Percentiles rank a stretch among this genome's conserved stretches.
Evolutionary conservation across 2,113 vertebrate species (phyloP).

Genomic region (Heterocephalus glaber): DNA sequence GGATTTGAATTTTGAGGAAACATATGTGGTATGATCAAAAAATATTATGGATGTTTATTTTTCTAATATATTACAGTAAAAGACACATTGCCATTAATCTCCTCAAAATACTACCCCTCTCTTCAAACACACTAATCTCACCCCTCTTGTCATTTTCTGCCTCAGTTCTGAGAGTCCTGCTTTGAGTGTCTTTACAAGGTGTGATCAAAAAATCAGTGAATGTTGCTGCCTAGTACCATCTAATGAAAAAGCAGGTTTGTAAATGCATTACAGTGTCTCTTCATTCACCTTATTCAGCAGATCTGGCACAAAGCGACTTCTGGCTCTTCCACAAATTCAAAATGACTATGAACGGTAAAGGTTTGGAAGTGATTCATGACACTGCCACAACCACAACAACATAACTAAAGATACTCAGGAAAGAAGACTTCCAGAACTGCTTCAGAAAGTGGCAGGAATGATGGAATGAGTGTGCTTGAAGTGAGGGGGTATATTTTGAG

Average conservation of each 20-base stretch:
- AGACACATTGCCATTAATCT: not conserved
- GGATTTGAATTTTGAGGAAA: not conserved
- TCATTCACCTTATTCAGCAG: not conserved
- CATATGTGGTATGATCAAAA: not conserved
- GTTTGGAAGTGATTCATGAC: not conserved
- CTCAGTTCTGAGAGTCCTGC: not conserved
- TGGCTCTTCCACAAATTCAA: not conserved
- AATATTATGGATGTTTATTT: not conserved
- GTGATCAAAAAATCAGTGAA: no score
- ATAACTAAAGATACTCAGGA: not conserved
- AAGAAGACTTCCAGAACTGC: not conserved
- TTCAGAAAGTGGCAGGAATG: not conserved
- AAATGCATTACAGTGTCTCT: not conserved
- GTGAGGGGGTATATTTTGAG: not conserved
- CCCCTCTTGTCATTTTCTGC: not conserved
- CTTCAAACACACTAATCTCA: not conserved
- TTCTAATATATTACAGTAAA: not conserved
- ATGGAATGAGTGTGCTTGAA: not conserved
- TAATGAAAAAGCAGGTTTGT: not conserved
- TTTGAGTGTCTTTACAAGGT: not conserved
- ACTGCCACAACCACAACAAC: not conserved
- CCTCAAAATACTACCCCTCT: not conserved
- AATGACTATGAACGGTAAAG: not conserved
- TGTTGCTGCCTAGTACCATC: not conserved
- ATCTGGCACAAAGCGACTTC: not conserved